Conservation (phyloP, 2,113 vertebrate species). For the Dendrocopos noguchii region DNA sequence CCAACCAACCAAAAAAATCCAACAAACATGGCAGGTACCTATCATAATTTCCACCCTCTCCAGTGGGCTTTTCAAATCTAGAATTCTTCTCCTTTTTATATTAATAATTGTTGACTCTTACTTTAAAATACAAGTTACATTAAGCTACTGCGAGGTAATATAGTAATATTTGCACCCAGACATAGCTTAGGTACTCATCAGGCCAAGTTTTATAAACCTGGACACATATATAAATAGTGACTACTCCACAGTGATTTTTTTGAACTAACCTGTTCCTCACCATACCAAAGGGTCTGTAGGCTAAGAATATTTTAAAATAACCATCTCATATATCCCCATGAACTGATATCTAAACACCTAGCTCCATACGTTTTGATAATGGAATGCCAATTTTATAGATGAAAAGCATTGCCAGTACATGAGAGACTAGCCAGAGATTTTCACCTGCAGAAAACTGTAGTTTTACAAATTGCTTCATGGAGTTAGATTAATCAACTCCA, state of each 20-base stretch:
- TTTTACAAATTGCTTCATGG: constrained; percentile 47
- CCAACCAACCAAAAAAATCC: no score
- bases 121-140: not conserved
- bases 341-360: not conserved
- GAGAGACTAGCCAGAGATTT: constrained; percentile 18
- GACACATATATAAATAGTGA: not conserved
- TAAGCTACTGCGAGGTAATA: not conserved
- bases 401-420: not conserved
- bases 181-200: not conserved
- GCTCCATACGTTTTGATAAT: not conserved
- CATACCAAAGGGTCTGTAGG: not conserved
- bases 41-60: not conserved
- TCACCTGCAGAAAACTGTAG: constrained; percentile 35
- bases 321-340: not conserved
- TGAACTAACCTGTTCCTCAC: not conserved
- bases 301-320: not conserved
- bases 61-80: not conserved
- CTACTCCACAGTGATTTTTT: not conserved
- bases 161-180: not conserved
- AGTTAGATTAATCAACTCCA: constrained; percentile 56
- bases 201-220: not conserved
- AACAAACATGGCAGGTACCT: not conserved
- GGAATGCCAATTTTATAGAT: not conserved
- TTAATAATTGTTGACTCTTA: not conserved
- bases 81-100: not conserved